These are phyloP conservation scores for Norana najaformis DNA, from an alignment of 2,888 invertebrate genomes.

Conservation along the genomic window DNA sequence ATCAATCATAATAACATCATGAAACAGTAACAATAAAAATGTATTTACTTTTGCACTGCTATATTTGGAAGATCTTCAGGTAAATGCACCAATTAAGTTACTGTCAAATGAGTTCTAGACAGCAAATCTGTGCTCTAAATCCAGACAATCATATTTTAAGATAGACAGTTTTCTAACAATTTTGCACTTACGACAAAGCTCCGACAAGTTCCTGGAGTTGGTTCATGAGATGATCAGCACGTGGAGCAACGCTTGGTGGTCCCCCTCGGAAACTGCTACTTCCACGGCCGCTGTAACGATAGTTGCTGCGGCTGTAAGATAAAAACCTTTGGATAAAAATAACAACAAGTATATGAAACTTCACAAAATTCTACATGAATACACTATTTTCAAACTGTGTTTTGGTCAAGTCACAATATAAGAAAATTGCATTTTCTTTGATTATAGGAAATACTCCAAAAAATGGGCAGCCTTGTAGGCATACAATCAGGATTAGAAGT, in stretches of 20 bases:
- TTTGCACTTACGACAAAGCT: slow-evolving; percentile 33
- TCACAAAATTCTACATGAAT: neutral
- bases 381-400: too few species aligned
- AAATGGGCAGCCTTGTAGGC: neutral
- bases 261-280: slow-evolving; percentile 31
- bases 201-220: slow-evolving; percentile 40
- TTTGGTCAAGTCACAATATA: too few species aligned
- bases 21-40: neutral
- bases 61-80: neutral
- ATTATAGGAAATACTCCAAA: neutral
- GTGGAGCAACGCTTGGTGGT: neutral
- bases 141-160: neutral
- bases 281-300: slow-evolving; percentile 21
- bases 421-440: neutral
- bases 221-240: slow-evolving; percentile 32
- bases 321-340: neutral
- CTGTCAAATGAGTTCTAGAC: neutral
- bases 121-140: neutral
- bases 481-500: neutral
- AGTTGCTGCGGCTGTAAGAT: neutral
- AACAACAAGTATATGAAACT: neutral
- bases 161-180: neutral
- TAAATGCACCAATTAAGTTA: neutral
- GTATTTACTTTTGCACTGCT: neutral
- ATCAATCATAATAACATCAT: neutral